Evolutionary conservation across 2,888 invertebrate genomes (phyloP).

Genomic region (Allophyes oxyacanthae): DNA sequence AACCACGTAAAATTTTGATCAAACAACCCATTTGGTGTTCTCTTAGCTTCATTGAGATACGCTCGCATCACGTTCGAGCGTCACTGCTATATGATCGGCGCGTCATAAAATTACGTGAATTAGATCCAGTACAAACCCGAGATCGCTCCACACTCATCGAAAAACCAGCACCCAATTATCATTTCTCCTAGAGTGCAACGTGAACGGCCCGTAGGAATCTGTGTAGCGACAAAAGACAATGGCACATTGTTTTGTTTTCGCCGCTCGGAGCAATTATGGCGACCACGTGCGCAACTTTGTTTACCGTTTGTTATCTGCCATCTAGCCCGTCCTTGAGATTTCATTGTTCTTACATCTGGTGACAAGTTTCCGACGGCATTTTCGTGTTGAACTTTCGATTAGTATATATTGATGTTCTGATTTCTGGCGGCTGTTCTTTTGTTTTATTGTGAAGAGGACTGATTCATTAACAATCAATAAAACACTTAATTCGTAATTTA

Average conservation of each 20-base stretch:
- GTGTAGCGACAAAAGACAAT: slow-evolving; percentile 70
- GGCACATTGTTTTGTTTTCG: slow-evolving; percentile 79
- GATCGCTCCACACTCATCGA: slow-evolving; percentile 31
- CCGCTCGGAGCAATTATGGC: slow-evolving; percentile 74
- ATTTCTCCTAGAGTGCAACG: slow-evolving; percentile 56
- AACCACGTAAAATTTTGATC: too few relatives aligned
- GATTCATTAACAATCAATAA: too few relatives aligned
- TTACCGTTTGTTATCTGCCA: slow-evolving; percentile 79
- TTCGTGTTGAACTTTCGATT: slow-evolving; percentile 53
- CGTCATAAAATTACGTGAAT: too few relatives aligned
- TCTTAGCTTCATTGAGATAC: too few relatives aligned
- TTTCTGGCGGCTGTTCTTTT: too few relatives aligned
- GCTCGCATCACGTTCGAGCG: too few relatives aligned
- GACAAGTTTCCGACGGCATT: slow-evolving; percentile 57
- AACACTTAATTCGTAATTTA: too few relatives aligned
- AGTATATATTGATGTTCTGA: slow-evolving; percentile 34
- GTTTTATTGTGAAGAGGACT: too few relatives aligned
- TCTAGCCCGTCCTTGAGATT: slow-evolving; percentile 78
- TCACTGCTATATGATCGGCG: too few relatives aligned
- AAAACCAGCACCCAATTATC: slow-evolving; percentile 46
- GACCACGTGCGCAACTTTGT: slow-evolving; percentile 78
- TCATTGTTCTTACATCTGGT: slow-evolving; percentile 59
- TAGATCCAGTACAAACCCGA: too few relatives aligned
- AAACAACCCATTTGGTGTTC: too few relatives aligned
- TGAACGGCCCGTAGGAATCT: slow-evolving; percentile 58